Percentiles rank a stretch among this genome's conserved stretches.
These are phyloP conservation scores for Amphiduros pacificus DNA, from an alignment of 2,888 invertebrate genomes.

Conservation along the genomic window DNA sequence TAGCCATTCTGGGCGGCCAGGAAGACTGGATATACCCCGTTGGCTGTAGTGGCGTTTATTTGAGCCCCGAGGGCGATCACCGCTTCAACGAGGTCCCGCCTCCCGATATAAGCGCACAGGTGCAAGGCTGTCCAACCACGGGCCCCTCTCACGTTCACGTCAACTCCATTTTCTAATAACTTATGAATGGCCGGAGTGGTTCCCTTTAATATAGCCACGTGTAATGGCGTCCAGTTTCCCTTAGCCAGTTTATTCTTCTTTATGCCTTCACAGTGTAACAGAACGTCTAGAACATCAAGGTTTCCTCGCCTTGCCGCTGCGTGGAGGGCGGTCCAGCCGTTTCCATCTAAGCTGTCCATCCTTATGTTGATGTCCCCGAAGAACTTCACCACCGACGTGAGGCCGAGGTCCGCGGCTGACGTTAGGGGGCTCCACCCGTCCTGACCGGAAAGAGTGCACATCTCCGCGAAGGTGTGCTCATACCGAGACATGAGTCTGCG, in stretches of 20 bases:
- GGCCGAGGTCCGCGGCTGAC: conserved; percentile 27
- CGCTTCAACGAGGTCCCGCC: conserved; percentile 21
- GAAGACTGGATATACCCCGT: conserved; percentile 20
- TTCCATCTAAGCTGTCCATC: conserved; percentile 23
- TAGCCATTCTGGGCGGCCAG: conserved; percentile 21
- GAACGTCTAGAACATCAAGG: conserved; percentile 9
- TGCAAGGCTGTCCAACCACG: conserved; percentile 29
- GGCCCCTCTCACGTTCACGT: conserved; percentile 22
- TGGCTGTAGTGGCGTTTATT: not conserved
- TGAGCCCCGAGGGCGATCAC: conserved; percentile 3
- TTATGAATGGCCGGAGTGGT: conserved; percentile 14
- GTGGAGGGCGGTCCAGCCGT: conserved; percentile 24
- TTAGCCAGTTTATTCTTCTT: conserved; percentile 7
- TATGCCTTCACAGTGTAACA: conserved; percentile 1
- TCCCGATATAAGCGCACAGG: conserved; percentile 15
- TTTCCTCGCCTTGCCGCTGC: conserved; percentile 21
- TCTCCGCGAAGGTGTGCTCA: not conserved
- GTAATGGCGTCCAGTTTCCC: conserved; percentile 25
- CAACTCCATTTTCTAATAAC: conserved; percentile 11
- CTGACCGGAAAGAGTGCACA: conserved; percentile 8
- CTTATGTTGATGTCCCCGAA: conserved; percentile 15
- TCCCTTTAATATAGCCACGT: conserved; percentile 22
- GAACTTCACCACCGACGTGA: conserved; percentile 9
- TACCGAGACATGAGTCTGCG: conserved; percentile 21
- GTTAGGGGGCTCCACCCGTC: conserved; percentile 23